These are phyloP conservation scores for Nylanderia fulva DNA, from an alignment of 1,140 invertebrate genomes.

Conservation along the genomic window DNA sequence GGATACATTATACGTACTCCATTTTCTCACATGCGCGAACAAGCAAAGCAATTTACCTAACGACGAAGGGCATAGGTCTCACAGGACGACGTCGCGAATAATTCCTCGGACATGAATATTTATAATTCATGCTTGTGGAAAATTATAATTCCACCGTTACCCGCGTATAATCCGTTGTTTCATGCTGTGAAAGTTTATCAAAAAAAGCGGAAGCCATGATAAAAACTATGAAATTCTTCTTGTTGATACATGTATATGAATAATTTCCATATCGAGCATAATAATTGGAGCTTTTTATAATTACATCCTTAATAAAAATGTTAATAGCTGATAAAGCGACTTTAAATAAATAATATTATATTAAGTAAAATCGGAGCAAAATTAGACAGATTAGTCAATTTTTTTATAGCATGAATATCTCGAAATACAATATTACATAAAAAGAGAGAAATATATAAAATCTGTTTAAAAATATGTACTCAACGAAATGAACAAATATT, in stretches of 20 bases:
- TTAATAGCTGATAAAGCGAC: background rate
- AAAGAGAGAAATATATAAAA: too few species aligned
- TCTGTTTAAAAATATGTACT: too few species aligned
- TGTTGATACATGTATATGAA: background rate
- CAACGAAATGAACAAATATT: background rate
- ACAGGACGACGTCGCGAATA: background rate
- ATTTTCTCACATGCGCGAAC: constrained; percentile 52
- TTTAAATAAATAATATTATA: background rate
- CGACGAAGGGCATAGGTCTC: constrained; percentile 52
- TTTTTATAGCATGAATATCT: background rate
- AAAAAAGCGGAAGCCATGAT: background rate
- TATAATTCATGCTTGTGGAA: constrained; percentile 40
- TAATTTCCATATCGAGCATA: constrained; percentile 10
- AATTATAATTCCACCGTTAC: constrained; percentile 29
- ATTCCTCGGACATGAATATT: constrained; percentile 47
- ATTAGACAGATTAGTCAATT: background rate
- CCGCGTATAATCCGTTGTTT: constrained; percentile 23
- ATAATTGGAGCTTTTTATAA: background rate
- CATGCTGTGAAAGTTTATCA: background rate
- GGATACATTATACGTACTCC: constrained; percentile 26
- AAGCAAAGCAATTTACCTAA: constrained; percentile 57
- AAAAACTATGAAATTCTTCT: background rate
- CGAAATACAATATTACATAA: background rate
- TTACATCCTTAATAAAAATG: background rate
- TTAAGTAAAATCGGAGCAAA: background rate